Evolutionary conservation across 2,888 invertebrate species (phyloP).

Genomic region (Melanostoma scalare): DNA sequence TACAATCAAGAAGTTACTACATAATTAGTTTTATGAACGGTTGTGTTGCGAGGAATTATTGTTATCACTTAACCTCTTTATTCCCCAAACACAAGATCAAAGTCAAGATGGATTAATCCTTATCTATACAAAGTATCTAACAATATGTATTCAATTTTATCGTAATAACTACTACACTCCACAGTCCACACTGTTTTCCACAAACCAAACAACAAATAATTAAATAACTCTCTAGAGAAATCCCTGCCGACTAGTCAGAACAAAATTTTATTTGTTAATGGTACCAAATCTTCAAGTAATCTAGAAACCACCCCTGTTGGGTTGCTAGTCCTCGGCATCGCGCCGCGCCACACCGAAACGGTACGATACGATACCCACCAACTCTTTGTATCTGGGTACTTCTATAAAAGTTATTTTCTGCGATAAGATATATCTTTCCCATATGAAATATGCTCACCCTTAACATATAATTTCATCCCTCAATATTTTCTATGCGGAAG

Average conservation of each 20-base stretch:
- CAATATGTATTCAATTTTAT: slow-evolving; percentile 2
- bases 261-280: slow-evolving; percentile 61
- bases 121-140: background rate
- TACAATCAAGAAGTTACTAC: too few relatives aligned
- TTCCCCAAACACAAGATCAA: too few relatives aligned
- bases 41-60: too few relatives aligned
- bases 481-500: slow-evolving; percentile 19
- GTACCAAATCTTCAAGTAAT: slow-evolving; percentile 21
- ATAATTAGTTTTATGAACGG: too few relatives aligned
- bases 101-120: too few relatives aligned
- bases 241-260: slow-evolving; percentile 48
- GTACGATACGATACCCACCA: slow-evolving; percentile 6
- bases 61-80: too few relatives aligned
- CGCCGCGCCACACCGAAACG: background rate
- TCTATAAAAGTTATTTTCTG: slow-evolving; percentile 41
- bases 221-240: slow-evolving; percentile 54
- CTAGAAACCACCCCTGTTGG: slow-evolving; percentile 44
- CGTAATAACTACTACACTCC: slow-evolving; percentile 18
- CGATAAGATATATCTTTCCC: slow-evolving; percentile 54
- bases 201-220: slow-evolving; percentile 36
- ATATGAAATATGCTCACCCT: slow-evolving; percentile 39
- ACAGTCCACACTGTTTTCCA: slow-evolving; percentile 1
- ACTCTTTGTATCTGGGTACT: slow-evolving; percentile 1
- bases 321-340: background rate
- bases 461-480: slow-evolving; percentile 32